Base-by-base conservation (phyloP, 1,140 invertebrate genomes). In the Lepidurus arcticus region DNA sequence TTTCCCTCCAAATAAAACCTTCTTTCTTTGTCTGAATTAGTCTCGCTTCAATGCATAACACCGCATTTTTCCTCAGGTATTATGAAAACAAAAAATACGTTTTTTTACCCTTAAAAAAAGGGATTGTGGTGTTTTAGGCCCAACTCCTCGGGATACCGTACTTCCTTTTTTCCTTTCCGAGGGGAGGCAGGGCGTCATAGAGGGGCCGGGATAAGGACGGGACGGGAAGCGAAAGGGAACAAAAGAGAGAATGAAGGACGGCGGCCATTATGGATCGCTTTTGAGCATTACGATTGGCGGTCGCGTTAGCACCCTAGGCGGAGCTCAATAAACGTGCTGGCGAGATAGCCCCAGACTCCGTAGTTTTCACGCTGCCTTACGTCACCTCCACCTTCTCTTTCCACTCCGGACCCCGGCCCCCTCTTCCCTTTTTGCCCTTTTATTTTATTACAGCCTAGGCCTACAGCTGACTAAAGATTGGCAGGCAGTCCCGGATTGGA, bases 351-450 rank as follows among this genome's bases (percentile, higher is more conserved):
- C 13, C 53, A 65, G 53, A 21, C 53, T 65, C 53, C 53, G 53
- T 65, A 65, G 53, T 65, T 65, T 65, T 65, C 53, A 65, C 53
- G 53, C 53, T 65, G 53, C 53, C 53, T 65, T 65, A 65, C 53
- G 53, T 65, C 53, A 65, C 53, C 53, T 65, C 53, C 53, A 65
- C 53, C 53, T 65, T 21, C 53, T 7, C 7, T 47, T 16, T 2
- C 45, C 45, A 3, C 3, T 3, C 34, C 34, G 34, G 34, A 34
- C 34, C 34, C 34, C 34, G 34, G 34, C 2, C 9, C 53, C n/a
- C 53, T 21, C 53, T 65, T 21, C 53, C 53, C 7, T 3, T 47
- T 10, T 16, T 11, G 45, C 10, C 45, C 21, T 21, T 7, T 16
- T 21, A 13, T 65, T 65, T 65, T 65, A n/a, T 11, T 7, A 16